Evolutionary conservation across 2,113 vertebrate genomes (phyloP), one percentile per base, ranked within the genome.

Genomic region (Sphaerodactylus townsendi): DNA sequence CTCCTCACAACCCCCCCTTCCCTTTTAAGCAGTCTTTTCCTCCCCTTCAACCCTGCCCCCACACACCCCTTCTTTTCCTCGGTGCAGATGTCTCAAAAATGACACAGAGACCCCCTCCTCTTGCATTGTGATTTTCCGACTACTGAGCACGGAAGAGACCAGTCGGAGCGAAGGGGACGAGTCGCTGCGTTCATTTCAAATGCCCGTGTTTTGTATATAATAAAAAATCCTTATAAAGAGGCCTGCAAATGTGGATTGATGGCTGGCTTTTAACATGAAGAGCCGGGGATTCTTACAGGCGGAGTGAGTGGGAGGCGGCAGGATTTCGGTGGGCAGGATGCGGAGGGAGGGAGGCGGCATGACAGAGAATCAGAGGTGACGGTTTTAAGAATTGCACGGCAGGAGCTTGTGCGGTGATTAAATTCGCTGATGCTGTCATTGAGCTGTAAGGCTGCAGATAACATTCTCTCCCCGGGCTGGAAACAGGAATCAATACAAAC

Each of bases 401-500:
- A 92, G 89, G 91, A 87, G 87, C 92, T 35, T 85, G 90, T 90
- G 33, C 89, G 85, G 92, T 96, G 96, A 97, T 98, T 97, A 95
- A 96, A 95, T 97, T 95, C 94, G 87, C 93, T 95, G 95, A 95
- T 95, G 96, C 95, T 96, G 95, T 96, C 95, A 93, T 90, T 79
- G 85, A 94, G 94, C 95, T 93, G 92, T 94, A 90, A 96, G 95
- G 94, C 94, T 90, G 92, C 83, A 96, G 95, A 95, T 96, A 96
- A 96, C 95, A 95, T 97, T 97, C 96, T 97, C 94, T 96, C 89
- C 94, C 96, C 83, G 91, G 86, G 94, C 95, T 95, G 96, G 91
- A 97, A 97, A 97, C 95, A 96, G 93, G 96, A 96, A 97, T 98
- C 97, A 97, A 95, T 98, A 97, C 93, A 92, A 94, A 95, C 95